These are phyloP conservation scores for Ochotona princeps DNA, from an alignment of 2,113 vertebrate species.

Conservation along the genomic window DNA sequence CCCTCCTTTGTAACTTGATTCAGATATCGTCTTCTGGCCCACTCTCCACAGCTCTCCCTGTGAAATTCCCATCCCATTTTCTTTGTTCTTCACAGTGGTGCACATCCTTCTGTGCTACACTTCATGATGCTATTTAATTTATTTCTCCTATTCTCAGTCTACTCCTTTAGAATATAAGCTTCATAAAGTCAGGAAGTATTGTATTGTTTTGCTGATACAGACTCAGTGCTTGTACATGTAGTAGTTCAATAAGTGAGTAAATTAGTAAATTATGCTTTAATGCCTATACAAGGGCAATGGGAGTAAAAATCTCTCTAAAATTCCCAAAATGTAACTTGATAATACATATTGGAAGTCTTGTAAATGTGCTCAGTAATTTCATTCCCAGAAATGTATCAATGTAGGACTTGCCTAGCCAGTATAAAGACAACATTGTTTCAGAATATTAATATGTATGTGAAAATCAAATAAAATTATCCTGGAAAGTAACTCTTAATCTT, in stretches of 20 bases:
- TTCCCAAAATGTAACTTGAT: conserved; percentile 3
- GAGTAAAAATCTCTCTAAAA: conserved; percentile 6
- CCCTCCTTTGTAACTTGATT: not conserved
- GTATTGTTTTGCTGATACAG: not conserved
- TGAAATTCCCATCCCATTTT: not conserved
- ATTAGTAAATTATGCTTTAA: not conserved
- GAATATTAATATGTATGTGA: not conserved
- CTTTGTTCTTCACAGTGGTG: not conserved
- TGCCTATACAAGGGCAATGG: not conserved
- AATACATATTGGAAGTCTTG: not conserved
- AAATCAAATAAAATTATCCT: conserved; percentile 21
- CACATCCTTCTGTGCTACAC: not conserved
- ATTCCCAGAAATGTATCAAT: not conserved
- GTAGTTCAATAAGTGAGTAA: not conserved
- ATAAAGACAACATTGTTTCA: conserved; percentile 25
- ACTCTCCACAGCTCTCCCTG: not conserved
- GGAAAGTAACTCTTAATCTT: not conserved
- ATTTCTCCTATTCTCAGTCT: not conserved
- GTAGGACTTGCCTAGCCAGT: not conserved
- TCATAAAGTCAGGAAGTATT: not conserved
- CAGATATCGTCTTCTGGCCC: not conserved
- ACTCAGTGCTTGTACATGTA: not conserved
- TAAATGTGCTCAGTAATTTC: not conserved
- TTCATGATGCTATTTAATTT: not conserved
- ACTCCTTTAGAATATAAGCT: not conserved